Evolutionary conservation across 2,113 vertebrate species (phyloP).

Genomic region (Dolichotis patagonum): DNA sequence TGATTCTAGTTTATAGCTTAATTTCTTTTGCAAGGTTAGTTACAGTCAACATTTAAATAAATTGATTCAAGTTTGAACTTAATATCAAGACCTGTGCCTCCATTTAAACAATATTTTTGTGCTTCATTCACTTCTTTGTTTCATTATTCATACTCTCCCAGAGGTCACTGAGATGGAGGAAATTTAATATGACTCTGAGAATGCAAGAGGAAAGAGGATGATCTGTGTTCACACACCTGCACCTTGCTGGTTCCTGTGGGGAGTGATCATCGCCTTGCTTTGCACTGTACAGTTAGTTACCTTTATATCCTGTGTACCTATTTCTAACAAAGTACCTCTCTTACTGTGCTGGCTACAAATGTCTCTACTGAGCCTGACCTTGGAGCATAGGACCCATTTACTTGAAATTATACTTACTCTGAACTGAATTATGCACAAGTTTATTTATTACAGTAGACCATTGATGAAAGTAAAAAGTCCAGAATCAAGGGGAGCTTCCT

Average conservation of each 20-base stretch:
- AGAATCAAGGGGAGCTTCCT: neutral
- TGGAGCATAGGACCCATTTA: neutral
- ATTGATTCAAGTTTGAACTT: neutral
- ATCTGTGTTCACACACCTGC: neutral
- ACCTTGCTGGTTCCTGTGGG: neutral
- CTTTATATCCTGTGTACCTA: neutral
- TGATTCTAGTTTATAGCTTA: neutral
- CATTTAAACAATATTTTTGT: neutral
- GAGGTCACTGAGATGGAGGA: neutral
- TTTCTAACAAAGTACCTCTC: neutral
- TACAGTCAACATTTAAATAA: neutral
- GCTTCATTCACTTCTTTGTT: neutral
- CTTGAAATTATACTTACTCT: neutral
- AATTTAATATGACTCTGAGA: neutral
- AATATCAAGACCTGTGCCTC: neutral
- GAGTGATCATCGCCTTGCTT: neutral
- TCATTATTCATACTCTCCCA: neutral
- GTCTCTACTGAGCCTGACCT: neutral
- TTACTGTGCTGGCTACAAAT: neutral
- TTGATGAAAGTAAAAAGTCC: neutral
- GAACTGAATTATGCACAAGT: neutral
- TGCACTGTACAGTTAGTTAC: neutral
- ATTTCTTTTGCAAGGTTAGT: neutral
- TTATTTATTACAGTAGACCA: too few relatives aligned
- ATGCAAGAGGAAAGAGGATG: neutral